These are phyloP conservation scores for Cyprinodon diabolis DNA, from an alignment of 2,797 vertebrate species.

Conservation along the genomic window DNA sequence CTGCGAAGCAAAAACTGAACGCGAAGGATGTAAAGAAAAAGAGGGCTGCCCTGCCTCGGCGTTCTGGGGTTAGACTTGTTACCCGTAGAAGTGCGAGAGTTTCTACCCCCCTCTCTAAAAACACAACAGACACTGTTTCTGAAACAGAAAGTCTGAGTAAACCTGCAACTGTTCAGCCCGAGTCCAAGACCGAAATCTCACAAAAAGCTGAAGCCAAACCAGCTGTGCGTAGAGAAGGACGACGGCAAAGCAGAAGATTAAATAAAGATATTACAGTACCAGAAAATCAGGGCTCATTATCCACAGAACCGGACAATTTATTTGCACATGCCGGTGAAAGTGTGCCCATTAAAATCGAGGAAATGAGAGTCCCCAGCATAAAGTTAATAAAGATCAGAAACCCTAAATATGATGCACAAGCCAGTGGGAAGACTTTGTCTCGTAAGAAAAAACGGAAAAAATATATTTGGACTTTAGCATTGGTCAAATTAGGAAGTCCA, in stretches of 20 bases:
- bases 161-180: conserved; percentile 45
- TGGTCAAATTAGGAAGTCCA: conserved; percentile 73
- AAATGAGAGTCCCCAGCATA: conserved; percentile 74
- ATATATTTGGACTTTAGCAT: conserved; percentile 81
- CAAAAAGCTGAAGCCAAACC: conserved; percentile 56
- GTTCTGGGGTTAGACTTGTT: conserved; percentile 55
- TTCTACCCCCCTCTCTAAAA: conserved; percentile 54
- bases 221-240: conserved; percentile 52
- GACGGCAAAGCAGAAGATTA: conserved; percentile 78
- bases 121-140: conserved; percentile 24
- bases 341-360: conserved; percentile 58
- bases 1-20: conserved; percentile 62
- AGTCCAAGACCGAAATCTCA: conserved; percentile 65
- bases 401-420: conserved; percentile 74
- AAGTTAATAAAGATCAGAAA: conserved; percentile 80
- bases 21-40: conserved; percentile 64
- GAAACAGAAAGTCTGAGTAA: conserved; percentile 59
- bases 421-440: conserved; percentile 55
- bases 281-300: conserved; percentile 49
- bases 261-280: conserved; percentile 66
- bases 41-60: conserved; percentile 45
- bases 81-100: conserved; percentile 74
- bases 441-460: conserved; percentile 81
- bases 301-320: conserved; percentile 41
- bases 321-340: conserved; percentile 47